Base-by-base conservation (phyloP, 2,888 invertebrate species). In the Cheilosia soror region DNA sequence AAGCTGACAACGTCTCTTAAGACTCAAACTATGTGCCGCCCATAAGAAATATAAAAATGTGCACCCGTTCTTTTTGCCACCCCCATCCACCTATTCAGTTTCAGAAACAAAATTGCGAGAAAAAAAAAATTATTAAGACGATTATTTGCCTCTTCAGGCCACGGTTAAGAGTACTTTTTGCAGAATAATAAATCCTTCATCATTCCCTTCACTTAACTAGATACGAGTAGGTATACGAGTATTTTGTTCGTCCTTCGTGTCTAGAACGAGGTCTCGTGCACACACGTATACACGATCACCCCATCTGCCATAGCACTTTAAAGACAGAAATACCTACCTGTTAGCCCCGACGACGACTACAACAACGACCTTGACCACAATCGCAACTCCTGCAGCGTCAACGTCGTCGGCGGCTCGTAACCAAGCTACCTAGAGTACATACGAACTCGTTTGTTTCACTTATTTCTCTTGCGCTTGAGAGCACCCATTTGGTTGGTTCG, bases 341-440 rank as follows among this genome's bases (percentile, higher is more conserved):
- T 78, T 78, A 68, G 33, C 40, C 40, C 27, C 37, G 11, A 42
- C 40, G 20, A 55, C 47, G 44, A 44, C 58, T 42, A 68, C 27
- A 42, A 42, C n/a, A 11, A 55, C 51, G 31, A 79, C 83, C 83
- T 84, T 84, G 83, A 79, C 79, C 79, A 83, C 42, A 83, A 76
- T 68, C 51, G 31, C 73, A 69, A 60, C 60, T 49, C 78, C 62
- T 79, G 42, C 60, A 63, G 31, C 47, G 55, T 27, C 44, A 6
- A 6, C 44, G 11, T 11, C 4, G 4, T 11, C 4, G 4, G 4
- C 15, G 44, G 1, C 3, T 42, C 37, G 25, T 15, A 58, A 27
- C 29, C 49, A 11, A 49, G 20, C 29, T 1, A 31, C 44, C 78
- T 6, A 15, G 9, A 31, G 83, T 79, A 51, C 79, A 79, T 57